A percentile compares a stretch with the other conserved stretches of the same genome.
phyloP scores from a whole-genome alignment of 2,113 vertebrate species.

The Dasypus novemcinctus region DNA sequence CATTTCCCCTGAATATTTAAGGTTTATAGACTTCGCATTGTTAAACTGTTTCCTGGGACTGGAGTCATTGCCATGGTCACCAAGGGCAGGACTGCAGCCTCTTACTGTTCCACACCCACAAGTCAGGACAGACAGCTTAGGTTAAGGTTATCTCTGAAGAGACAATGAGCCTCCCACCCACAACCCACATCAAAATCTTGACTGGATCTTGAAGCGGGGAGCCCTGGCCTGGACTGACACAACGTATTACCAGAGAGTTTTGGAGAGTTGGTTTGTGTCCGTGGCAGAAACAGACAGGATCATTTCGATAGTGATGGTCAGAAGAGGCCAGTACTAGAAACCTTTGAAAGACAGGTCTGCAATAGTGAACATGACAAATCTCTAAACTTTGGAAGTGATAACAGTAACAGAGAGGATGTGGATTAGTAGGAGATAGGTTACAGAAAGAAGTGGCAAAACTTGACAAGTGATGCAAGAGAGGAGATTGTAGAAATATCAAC shows the following conservation, averaged over 20 bases:
- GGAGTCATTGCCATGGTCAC: too few relatives aligned
- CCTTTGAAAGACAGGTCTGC: background rate
- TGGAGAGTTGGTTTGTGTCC: background rate
- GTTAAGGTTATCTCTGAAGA: too few relatives aligned
- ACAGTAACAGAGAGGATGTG: background rate
- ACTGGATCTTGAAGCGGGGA: background rate
- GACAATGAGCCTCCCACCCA: too few relatives aligned
- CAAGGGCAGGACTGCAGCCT: too few relatives aligned
- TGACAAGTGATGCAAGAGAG: background rate
- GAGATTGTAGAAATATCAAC: background rate
- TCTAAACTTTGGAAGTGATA: background rate
- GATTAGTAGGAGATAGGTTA: background rate
- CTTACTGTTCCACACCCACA: too few relatives aligned
- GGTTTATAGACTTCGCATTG: too few relatives aligned
- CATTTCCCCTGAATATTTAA: too few relatives aligned
- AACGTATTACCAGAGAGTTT: background rate
- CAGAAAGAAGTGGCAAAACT: background rate
- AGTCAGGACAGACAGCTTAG: too few relatives aligned
- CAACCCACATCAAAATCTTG: too few relatives aligned
- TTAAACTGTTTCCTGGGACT: too few relatives aligned
- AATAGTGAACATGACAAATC: background rate
- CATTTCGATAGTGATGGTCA: background rate
- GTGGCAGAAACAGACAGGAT: background rate
- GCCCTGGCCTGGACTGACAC: background rate
- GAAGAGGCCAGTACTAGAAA: slow-evolving; percentile 1